Conservation (phyloP, 2,888 invertebrate species). For the Andrena marginata region DNA sequence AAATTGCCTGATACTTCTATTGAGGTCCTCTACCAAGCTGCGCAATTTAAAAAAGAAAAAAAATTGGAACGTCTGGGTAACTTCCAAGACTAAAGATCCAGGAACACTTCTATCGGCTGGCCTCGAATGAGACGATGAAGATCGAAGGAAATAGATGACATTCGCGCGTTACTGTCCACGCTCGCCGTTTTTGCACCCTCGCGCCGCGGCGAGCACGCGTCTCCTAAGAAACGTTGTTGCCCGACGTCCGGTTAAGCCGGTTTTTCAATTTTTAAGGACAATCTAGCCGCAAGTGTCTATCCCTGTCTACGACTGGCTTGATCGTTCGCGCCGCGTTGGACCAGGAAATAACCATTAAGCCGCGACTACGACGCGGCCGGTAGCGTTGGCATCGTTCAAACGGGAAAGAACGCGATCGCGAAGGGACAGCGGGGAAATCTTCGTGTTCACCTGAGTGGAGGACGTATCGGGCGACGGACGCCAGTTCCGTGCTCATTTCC, state of each 20-base stretch:
- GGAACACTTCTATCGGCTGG: background rate
- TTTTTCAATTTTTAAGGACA: constrained; percentile 58
- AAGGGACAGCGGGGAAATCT: background rate
- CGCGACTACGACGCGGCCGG: constrained; percentile 6
- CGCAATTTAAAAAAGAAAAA: no score
- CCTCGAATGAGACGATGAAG: no score
- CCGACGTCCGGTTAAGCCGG: constrained; percentile 63
- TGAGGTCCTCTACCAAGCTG: no score
- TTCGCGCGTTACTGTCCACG: constrained; percentile 7
- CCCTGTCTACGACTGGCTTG: constrained; percentile 12
- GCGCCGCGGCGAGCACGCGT: constrained; percentile 30
- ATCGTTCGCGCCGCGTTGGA: constrained; percentile 24
- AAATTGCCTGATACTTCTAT: no score
- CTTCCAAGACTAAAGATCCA: background rate
- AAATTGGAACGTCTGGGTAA: no score
- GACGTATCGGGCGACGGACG: constrained; percentile 74
- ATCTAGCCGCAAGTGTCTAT: constrained; percentile 52
- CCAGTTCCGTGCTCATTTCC: constrained; percentile 85
- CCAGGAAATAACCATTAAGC: constrained; percentile 27
- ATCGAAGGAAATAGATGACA: background rate
- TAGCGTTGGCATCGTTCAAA: constrained; percentile 19
- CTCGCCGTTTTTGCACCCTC: constrained; percentile 41
- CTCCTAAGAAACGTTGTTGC: constrained; percentile 41
- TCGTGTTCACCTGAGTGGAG: constrained; percentile 76
- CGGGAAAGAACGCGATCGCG: background rate